Evolutionary conservation across 2,888 invertebrate genomes (phyloP).

Genomic region (Geotrupes spiniger): DNA sequence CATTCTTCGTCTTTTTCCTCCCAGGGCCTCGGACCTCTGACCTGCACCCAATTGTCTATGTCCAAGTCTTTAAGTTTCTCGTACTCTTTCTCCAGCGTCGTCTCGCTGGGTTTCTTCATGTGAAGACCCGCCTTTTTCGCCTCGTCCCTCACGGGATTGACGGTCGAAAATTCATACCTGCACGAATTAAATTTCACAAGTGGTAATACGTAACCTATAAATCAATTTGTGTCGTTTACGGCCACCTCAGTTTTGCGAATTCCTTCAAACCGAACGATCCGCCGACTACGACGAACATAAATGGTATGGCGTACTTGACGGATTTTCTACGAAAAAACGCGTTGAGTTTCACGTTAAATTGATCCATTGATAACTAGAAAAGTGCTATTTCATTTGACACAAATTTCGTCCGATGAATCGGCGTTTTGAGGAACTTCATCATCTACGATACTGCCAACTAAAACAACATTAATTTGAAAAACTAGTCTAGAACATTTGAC

Average conservation of each 20-base stretch:
- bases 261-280: conserved; percentile 75
- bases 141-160: conserved; percentile 59
- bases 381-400: too few species aligned
- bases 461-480: too few species aligned
- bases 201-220: neutral
- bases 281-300: conserved; percentile 68
- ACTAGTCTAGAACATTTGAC: too few species aligned
- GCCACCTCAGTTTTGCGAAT: conserved; percentile 70
- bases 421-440: too few species aligned
- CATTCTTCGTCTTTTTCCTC: conserved; percentile 53
- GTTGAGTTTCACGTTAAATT: neutral
- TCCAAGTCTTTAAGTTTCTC: conserved; percentile 71
- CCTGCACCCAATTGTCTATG: conserved; percentile 82
- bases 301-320: conserved; percentile 64
- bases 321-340: conserved; percentile 14
- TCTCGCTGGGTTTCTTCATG: conserved; percentile 64
- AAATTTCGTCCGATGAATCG: too few species aligned
- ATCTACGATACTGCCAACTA: too few species aligned
- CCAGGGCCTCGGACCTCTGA: conserved; percentile 84
- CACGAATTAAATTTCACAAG: conserved; percentile 9
- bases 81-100: conserved; percentile 71
- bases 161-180: conserved; percentile 57
- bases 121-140: conserved; percentile 64
- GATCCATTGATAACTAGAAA: too few species aligned
- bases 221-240: neutral